Evolutionary conservation across 2,888 invertebrate genomes (phyloP), one percentile per base, ranked within the genome.

Genomic region (Thera britannica): DNA sequence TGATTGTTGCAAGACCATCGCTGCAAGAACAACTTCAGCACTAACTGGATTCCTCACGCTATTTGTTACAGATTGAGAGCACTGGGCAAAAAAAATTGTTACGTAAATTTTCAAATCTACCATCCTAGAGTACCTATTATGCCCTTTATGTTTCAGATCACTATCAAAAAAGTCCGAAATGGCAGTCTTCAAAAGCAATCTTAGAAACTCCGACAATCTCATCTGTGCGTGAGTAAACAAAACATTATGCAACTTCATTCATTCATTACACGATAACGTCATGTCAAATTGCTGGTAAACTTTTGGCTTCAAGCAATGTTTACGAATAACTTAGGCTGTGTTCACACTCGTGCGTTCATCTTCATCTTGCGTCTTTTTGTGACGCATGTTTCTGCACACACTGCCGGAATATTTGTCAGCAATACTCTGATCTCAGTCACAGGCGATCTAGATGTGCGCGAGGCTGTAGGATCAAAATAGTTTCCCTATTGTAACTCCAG

Each of bases 241-340:
- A 66, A 58, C 57, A 41, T 70, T 59, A 63, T 66, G 63, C 35
- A 70, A 70, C 66, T 63, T 70, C 70, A 70, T 70, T 70, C 70
- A 70, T 62, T 54, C 58, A 48, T 48, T 58, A 51, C 11, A 6
- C 56, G 66, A 66, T 66, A 69, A 48, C 51, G 61, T 70, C 70
- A 60, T 66, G 70, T 70, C 69, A 65, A 49, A 69, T 38, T 35
- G 58, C 64, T 65, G 58, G 61, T 62, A 68, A 68, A 65, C 46
- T 65, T 58, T 46, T 41, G 35, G 12, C 52, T 59, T 59, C 44
- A 38, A 65, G 61, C 44, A 60, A 60, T 46, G 55, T 62, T 62
- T 62, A 9, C 46, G 35, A 23, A 46, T 58, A 35, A 35, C 44
- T 44, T 8, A 12, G 52, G 51, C 51, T 51, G 51, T 34, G 8